A percentile compares a stretch with the other conserved stretches of the same genome.
phyloP scores from a whole-genome alignment of 2,888 invertebrate genomes.

The Endomychus coccineus region DNA sequence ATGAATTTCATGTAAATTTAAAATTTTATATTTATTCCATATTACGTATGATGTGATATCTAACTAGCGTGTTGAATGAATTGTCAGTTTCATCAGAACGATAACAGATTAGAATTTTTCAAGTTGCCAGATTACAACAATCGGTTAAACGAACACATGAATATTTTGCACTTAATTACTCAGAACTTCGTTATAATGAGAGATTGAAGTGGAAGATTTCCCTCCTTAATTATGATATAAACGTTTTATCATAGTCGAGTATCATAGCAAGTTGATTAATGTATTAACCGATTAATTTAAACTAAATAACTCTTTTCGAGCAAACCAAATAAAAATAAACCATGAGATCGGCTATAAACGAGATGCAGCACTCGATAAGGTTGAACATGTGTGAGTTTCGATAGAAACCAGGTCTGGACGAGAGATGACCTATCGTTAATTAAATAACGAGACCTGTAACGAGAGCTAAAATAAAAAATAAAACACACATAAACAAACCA shows the following conservation, averaged over 20 bases:
- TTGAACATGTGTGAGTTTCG: conserved; percentile 44
- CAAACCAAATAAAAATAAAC: conserved; percentile 30
- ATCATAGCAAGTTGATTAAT: conserved; percentile 9
- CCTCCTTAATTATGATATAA: conserved; percentile 7
- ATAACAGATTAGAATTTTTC: too few species aligned
- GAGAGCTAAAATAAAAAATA: conserved; percentile 35
- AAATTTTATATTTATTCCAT: too few species aligned
- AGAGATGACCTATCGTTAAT: conserved; percentile 40
- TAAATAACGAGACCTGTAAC: conserved; percentile 35
- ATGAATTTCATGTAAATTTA: too few species aligned
- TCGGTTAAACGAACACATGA: too few species aligned
- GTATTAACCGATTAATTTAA: conserved; percentile 33
- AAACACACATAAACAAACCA: conserved; percentile 29
- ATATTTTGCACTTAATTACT: too few species aligned
- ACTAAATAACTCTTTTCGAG: conserved; percentile 34
- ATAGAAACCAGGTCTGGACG: conserved; percentile 39
- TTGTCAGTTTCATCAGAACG: too few species aligned
- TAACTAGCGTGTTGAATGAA: too few species aligned
- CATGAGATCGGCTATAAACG: conserved; percentile 34
- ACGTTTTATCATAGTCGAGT: conserved; percentile 3
- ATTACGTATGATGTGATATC: too few species aligned
- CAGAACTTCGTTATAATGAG: too few species aligned
- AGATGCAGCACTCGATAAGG: conserved; percentile 42
- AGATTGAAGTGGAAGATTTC: too few species aligned
- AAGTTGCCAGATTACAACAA: too few species aligned